Conservation (phyloP, 2,888 invertebrate species). For the Drosophila hawaiiensis region DNA sequence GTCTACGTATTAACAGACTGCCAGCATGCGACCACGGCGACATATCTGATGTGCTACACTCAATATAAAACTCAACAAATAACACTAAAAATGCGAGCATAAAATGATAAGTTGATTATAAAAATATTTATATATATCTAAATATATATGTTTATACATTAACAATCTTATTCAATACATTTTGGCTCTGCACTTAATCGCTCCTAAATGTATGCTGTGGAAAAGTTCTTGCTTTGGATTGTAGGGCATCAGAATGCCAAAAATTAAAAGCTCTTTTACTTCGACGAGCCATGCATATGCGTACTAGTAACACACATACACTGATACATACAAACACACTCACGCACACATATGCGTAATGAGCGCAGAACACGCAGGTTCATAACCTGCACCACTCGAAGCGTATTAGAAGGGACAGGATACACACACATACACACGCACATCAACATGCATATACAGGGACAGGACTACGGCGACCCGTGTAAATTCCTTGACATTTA, state of each 20-base stretch:
- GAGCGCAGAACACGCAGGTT: conserved; percentile 75
- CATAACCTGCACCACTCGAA: conserved; percentile 82
- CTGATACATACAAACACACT: conserved; percentile 22
- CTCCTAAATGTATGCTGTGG: conserved; percentile 44
- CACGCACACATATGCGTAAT: conserved; percentile 67
- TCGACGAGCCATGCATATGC: conserved; percentile 61
- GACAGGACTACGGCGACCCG: conserved; percentile 59
- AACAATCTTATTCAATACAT: neutral
- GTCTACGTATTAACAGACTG: conserved; percentile 57
- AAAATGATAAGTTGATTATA: too few species aligned
- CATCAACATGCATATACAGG: conserved; percentile 29
- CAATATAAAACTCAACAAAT: neutral
- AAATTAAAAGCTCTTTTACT: conserved; percentile 76
- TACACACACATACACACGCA: conserved; percentile 11
- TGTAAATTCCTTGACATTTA: conserved; percentile 83
- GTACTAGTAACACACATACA: conserved; percentile 68
- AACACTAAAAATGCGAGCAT: neutral
- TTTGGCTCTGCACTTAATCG: neutral
- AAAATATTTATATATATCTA: neutral
- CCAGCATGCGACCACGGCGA: conserved; percentile 45
- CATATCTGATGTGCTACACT: conserved; percentile 33
- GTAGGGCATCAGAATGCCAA: conserved; percentile 78
- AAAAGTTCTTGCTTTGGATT: conserved; percentile 12
- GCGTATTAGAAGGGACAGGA: conserved; percentile 75
- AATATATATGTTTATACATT: neutral